phyloP scores from a whole-genome alignment of 2,113 vertebrate species.

The Hippolais icterina region DNA sequence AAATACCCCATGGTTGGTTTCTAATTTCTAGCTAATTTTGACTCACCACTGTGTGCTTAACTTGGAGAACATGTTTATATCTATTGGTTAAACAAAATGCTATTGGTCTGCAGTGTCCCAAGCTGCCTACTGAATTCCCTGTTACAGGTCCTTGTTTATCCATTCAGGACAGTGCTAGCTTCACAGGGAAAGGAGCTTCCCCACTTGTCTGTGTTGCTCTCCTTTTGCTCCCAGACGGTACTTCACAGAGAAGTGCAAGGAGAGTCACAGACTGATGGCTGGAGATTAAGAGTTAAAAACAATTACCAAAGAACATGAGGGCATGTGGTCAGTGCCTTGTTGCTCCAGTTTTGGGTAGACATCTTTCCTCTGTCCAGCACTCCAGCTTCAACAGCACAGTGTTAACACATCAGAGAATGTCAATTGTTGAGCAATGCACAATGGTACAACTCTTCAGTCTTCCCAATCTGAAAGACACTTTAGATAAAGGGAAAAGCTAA shows the following conservation, averaged over 20 bases:
- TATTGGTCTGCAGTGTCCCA: background rate
- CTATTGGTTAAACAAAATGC: background rate
- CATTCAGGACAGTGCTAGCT: background rate
- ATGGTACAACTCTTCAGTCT: background rate
- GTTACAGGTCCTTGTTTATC: background rate
- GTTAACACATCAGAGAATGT: background rate
- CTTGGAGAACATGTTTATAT: background rate
- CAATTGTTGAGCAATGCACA: background rate
- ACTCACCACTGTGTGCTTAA: background rate
- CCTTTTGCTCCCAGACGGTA: background rate
- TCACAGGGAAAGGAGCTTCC: background rate
- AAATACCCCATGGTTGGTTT: background rate
- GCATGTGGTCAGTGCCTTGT: background rate
- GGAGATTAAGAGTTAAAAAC: background rate
- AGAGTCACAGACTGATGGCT: background rate
- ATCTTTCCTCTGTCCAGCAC: background rate
- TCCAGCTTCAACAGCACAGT: background rate
- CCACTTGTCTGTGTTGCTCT: background rate
- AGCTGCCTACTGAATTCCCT: background rate
- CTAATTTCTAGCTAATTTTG: slow-evolving; percentile 18
- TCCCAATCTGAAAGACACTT: background rate
- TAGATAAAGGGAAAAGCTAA: background rate
- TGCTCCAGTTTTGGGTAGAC: background rate
- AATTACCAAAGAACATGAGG: background rate
- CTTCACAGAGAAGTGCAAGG: background rate